Conservation (phyloP, 2,888 invertebrate genomes). For the Melieria picta region DNA sequence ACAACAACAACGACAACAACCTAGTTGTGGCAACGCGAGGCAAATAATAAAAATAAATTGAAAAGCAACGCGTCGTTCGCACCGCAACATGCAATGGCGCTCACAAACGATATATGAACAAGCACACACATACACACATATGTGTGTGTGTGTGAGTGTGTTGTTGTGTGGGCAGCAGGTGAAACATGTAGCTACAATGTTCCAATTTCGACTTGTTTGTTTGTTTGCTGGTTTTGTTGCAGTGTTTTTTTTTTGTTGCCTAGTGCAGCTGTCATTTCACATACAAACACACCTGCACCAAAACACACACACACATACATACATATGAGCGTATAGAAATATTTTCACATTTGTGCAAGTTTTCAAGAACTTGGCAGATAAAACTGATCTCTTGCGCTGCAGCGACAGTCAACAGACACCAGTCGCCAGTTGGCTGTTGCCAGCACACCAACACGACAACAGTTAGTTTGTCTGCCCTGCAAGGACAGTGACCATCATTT, state of each 20-base stretch:
- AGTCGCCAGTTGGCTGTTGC: background rate
- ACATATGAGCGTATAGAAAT: background rate
- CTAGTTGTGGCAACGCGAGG: no score
- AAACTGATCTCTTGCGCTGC: background rate
- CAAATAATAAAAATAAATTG: conserved; percentile 11
- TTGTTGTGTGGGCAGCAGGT: background rate
- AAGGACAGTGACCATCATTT: no score
- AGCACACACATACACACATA: no score
- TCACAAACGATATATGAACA: no score
- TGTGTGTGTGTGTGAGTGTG: no score
- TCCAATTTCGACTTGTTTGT: background rate
- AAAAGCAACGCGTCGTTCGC: background rate
- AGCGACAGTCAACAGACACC: background rate
- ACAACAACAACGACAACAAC: background rate
- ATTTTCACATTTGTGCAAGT: background rate
- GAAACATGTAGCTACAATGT: background rate
- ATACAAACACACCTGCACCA: background rate
- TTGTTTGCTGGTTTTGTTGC: no score
- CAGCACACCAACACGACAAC: background rate
- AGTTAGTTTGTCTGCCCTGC: no score
- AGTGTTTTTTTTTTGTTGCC: no score
- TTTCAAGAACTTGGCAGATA: conserved; percentile 3
- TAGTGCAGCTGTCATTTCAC: background rate
- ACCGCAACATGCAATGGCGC: background rate
- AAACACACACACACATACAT: background rate